Evolutionary conservation across 1,140 invertebrate genomes (phyloP), one percentile per base, ranked within the genome.

Genomic region (Matsumurasca onukii): DNA sequence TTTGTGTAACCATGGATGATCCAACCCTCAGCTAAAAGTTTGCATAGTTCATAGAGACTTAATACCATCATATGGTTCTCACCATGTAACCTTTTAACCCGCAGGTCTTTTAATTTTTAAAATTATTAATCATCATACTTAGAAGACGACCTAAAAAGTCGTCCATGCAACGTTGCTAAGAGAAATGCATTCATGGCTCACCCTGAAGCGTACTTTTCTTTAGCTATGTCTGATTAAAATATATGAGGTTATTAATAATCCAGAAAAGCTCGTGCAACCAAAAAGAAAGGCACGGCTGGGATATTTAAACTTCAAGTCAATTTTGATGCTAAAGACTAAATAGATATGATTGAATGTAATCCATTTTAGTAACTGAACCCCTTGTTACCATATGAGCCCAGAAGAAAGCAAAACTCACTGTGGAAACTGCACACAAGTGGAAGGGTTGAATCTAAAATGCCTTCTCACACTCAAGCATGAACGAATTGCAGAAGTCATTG

Each of bases 141-240:
- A 55, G 51, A 55, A 55, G 51, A 55, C 24, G 51, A 55, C 5
- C 51, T 55, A 55, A 24, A n/a, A 15, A n/a, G 51, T 77, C 15
- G 70, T 75, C 25, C 59, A 76, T 68, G 31, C 69, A 29, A 71
- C 75, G 2, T 66, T 73, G 29, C 57, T n/a, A n/a, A 72, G 66
- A 27, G 69, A 55, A 75, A 76, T 61, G 67, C 52, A 25, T 75
- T 70, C 49, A 73, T 77, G 34, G 71, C 68, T 15, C 76, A 78
- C 71, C 66, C 72, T n/a, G n/a, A n/a, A 1, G 78, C 76, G 72
- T 78, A 78, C 67, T 3, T 78, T 45, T 66, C 78, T 62, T 62
- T 79, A 29, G 67, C 72, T 24, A 78, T 79, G 75, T 45, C 69
- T 49, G 69, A 1, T 17, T 65, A 59, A n/a, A 49, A 63, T 69